Evolutionary conservation across 2,113 vertebrate species (phyloP).

Genomic region (Phylloscopus trochilus): DNA sequence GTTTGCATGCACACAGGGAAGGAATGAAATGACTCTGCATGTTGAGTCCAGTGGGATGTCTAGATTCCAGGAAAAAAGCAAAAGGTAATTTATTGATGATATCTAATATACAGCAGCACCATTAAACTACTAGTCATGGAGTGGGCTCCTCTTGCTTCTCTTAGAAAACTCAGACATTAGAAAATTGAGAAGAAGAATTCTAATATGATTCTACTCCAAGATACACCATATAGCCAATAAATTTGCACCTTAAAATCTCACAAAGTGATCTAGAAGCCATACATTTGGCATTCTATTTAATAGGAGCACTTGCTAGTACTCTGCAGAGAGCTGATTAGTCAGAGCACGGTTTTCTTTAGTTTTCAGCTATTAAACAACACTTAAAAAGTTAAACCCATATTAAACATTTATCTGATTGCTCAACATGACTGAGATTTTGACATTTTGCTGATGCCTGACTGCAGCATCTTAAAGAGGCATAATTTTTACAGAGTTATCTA

Average conservation of each 20-base stretch:
- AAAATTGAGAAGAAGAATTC: neutral
- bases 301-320: neutral
- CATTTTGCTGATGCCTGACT: neutral
- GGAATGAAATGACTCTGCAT: neutral
- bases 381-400: neutral
- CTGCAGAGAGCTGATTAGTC: slow-evolving; percentile 8
- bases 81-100: neutral
- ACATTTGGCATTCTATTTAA: neutral
- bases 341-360: neutral
- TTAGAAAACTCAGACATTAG: neutral
- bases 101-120: neutral
- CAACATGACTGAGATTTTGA: neutral
- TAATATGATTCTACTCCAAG: neutral
- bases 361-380: neutral
- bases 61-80: neutral
- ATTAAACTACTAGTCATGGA: neutral
- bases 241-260: neutral
- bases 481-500: neutral
- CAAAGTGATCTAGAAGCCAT: neutral
- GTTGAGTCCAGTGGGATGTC: neutral
- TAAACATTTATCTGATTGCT: neutral
- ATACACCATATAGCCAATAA: neutral
- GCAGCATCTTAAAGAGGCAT: neutral
- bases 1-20: neutral
- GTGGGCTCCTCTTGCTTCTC: neutral